Conservation (phyloP, 2,113 vertebrate genomes). For the Petrocephalus zakoni region DNA sequence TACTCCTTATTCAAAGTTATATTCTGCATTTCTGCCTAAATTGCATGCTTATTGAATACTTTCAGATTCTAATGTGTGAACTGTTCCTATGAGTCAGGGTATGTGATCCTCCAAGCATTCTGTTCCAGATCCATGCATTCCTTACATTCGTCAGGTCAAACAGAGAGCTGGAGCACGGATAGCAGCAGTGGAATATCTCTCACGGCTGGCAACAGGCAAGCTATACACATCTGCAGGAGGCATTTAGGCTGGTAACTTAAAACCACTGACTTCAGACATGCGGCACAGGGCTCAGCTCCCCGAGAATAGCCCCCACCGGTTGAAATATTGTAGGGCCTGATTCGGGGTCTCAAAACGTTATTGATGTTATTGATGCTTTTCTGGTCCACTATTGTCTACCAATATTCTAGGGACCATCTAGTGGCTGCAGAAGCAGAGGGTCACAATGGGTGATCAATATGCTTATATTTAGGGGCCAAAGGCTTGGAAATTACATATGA, state of each 20-base stretch:
- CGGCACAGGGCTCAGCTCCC: not conserved
- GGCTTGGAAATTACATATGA: not conserved
- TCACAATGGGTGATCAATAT: too few relatives aligned
- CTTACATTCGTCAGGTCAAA: conserved; percentile 1
- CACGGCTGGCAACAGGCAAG: not conserved
- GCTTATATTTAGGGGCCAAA: too few relatives aligned
- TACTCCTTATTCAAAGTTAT: not conserved
- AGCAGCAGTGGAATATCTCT: not conserved
- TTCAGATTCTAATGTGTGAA: not conserved
- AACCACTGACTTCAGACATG: not conserved
- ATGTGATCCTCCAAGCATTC: not conserved
- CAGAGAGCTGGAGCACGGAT: not conserved
- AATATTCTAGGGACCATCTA: too few relatives aligned
- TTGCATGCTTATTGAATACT: not conserved
- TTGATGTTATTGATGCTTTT: too few relatives aligned
- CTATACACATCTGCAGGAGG: not conserved
- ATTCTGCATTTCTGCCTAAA: not conserved
- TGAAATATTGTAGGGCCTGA: not conserved
- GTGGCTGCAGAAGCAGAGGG: too few relatives aligned
- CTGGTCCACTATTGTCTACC: too few relatives aligned
- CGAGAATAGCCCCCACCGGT: not conserved
- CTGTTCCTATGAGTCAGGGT: not conserved
- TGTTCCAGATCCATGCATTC: not conserved
- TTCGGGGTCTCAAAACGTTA: not conserved
- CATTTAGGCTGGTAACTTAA: conserved; percentile 8